Evolutionary conservation across 2,113 vertebrate genomes (phyloP), one percentile per base, ranked within the genome.

Genomic region (Caranx ignobilis): DNA sequence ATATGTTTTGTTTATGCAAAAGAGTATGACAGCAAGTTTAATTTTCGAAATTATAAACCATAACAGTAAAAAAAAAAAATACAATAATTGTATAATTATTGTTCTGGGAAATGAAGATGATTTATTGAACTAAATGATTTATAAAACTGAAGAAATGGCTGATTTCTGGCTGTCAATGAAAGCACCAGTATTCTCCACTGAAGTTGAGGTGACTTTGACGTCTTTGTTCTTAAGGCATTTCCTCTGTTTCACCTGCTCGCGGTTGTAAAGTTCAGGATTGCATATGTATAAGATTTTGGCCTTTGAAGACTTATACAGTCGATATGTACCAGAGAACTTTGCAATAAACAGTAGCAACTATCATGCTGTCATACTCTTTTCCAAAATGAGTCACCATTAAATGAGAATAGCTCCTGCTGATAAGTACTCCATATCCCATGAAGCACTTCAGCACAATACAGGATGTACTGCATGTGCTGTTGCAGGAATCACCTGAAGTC

Each of bases 201-300:
- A 84, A 82, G 76, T 71, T 71, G 73, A 86, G 73, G n/a, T 86
- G 90, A 89, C 67, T 41, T 2, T 72, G 72, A 87, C 41, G 68
- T 93, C 76, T 86, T 83, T 85, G 63, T 80, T 76, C 11, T 93
- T 95, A 95, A 95, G 95, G 94, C 95, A 94, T 94, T 86, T 65
- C 34, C 26, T 72, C 69, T 71, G 69, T 89, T 73, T 86, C 48
- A 92, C 87, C 89, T 94, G 92, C 86, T 92, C 16, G 32, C 26
- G 61, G 73, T 71, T 88, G 77, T 88, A 63, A 80, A 87, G 67
- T 84, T 87, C 39, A 85, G 75, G 85, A 85, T 94, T 95, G 94
- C 94, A 95, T 94, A 95, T 87, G 88, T 89, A 60, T 71, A 84
- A 62, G 60, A 84, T 81, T 81, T 85, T 87, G 71, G 85, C 83